Conservation (phyloP, 2,113 vertebrate genomes). For the Calidris pygmaea region DNA sequence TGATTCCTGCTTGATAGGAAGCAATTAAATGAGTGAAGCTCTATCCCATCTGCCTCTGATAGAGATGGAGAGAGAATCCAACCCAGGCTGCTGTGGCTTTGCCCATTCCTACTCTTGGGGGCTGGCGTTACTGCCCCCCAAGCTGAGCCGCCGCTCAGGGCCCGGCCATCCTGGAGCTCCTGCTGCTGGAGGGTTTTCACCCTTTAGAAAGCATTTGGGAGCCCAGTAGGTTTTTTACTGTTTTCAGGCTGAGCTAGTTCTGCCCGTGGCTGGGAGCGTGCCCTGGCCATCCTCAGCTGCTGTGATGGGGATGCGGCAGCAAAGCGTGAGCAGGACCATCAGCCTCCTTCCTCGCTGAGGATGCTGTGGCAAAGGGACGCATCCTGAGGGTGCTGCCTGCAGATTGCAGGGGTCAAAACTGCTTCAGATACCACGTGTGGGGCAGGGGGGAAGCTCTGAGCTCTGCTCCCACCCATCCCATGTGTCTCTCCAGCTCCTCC, state of each 20-base stretch:
- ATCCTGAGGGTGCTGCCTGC: not conserved
- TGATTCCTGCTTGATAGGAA: slow-evolving; percentile 25
- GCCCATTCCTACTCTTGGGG: not conserved
- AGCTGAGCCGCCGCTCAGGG: not conserved
- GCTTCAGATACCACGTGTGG: accelerated
- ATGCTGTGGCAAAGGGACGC: not conserved
- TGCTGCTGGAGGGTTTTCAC: not conserved
- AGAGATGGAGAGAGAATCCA: not conserved
- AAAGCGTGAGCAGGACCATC: not conserved
- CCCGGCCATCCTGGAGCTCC: not conserved
- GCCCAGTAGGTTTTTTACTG: not conserved
- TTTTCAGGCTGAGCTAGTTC: not conserved
- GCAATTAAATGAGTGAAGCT: not conserved
- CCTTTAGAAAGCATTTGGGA: not conserved
- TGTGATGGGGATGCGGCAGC: not conserved
- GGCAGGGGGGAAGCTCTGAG: not conserved
- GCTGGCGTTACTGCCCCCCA: accelerated
- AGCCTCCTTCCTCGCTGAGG: not conserved
- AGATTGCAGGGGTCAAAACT: not conserved
- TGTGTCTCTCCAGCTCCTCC: not conserved
- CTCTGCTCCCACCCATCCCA: not conserved
- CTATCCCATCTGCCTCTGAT: not conserved
- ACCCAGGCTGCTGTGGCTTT: accelerated
- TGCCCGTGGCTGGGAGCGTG: not conserved
- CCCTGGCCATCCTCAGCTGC: accelerated